phyloP scores from a whole-genome alignment of 2,797 vertebrate genomes.

The Arremon aurantiirostris region DNA sequence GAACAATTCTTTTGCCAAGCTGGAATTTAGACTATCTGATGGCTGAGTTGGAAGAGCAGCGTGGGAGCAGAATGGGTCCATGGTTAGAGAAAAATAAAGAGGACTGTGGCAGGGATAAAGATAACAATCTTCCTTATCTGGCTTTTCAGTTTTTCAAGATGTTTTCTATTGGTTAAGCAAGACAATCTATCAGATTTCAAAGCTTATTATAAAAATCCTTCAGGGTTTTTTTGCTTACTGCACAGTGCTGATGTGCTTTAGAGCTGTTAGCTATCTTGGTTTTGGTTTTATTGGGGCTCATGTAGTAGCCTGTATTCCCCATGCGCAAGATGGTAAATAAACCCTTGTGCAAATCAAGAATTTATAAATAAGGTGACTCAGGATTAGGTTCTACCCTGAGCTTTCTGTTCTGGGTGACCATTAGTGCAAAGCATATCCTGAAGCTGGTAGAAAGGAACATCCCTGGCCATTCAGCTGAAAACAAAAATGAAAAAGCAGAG shows the following conservation, averaged over 20 bases:
- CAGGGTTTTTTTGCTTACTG: not conserved
- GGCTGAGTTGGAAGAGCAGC: not conserved
- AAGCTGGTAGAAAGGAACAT: not conserved
- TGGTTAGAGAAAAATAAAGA: not conserved
- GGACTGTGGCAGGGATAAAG: not conserved
- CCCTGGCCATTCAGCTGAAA: not conserved
- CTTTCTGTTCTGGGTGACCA: not conserved
- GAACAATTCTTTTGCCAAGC: not conserved
- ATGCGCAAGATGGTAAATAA: not conserved
- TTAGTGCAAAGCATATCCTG: not conserved
- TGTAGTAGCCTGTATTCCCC: not conserved
- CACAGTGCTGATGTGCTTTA: not conserved
- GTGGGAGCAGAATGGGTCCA: not conserved
- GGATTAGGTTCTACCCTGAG: not conserved
- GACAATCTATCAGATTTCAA: not conserved
- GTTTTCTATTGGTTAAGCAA: not conserved
- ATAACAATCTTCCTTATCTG: not conserved
- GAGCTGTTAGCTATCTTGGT: not conserved
- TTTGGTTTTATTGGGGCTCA: not conserved
- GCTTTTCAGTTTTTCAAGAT: not conserved
- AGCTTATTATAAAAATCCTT: not conserved
- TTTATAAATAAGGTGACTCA: not conserved
- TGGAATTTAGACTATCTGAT: not conserved
- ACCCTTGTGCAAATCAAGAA: not conserved
- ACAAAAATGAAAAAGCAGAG: not conserved